These are phyloP conservation scores for Montifringilla adamsi DNA, from an alignment of 2,113 vertebrate species.

Conservation along the genomic window DNA sequence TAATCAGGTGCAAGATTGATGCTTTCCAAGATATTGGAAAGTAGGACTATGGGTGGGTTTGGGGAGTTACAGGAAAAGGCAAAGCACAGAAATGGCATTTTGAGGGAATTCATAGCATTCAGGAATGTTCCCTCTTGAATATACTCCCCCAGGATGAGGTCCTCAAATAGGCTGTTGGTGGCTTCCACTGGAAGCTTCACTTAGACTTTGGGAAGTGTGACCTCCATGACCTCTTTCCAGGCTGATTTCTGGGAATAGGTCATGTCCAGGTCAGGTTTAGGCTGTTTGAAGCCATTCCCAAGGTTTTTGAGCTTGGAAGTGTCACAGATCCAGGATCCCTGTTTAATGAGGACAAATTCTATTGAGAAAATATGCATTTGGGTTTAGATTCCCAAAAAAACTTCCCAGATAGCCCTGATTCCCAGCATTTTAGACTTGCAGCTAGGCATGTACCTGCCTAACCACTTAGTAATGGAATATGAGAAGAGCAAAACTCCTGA, in stretches of 20 bases:
- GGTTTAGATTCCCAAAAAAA: background rate
- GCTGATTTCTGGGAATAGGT: background rate
- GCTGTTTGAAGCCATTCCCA: background rate
- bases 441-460: background rate
- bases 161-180: background rate
- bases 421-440: background rate
- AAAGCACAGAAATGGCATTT: rapidly evolving
- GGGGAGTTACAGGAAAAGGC: background rate
- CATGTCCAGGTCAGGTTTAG: background rate
- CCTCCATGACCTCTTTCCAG: background rate
- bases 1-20: background rate
- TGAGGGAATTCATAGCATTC: background rate
- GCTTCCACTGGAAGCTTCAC: background rate
- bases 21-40: background rate
- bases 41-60: background rate
- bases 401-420: background rate
- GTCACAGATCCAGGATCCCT: background rate
- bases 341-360: background rate
- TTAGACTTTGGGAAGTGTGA: background rate
- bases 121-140: background rate
- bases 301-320: background rate
- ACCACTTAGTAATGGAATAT: background rate
- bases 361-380: background rate
- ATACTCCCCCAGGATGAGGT: background rate
- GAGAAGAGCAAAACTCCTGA: background rate